Conservation (phyloP, 2,113 vertebrate species). For the Lonchura striata region DNA sequence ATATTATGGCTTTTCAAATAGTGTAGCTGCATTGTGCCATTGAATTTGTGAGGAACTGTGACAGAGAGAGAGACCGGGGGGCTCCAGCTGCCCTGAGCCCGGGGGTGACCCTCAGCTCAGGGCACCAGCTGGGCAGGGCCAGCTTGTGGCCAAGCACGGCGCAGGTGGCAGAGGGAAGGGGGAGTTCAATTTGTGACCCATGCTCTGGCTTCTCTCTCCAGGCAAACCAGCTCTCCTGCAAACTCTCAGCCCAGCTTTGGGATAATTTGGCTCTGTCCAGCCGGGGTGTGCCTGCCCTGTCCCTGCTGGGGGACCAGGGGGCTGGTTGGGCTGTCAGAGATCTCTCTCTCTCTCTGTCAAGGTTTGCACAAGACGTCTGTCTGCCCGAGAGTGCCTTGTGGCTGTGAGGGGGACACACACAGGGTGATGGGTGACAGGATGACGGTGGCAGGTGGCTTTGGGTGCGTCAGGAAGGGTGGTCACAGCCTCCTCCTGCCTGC, state of each 20-base stretch:
- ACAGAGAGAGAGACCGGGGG: conserved; percentile 44
- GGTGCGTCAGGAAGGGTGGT: neutral
- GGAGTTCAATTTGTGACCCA: neutral
- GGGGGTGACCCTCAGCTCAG: neutral
- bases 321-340: accelerated
- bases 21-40: conserved; percentile 62
- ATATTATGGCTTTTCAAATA: conserved; percentile 77
- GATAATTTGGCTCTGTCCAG: neutral
- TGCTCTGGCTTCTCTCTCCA: neutral
- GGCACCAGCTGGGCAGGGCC: neutral
- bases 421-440: neutral
- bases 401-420: neutral
- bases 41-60: neutral
- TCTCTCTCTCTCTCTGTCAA: neutral
- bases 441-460: neutral
- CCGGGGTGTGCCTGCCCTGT: neutral
- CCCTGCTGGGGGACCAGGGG: neutral
- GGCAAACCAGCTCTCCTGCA: neutral
- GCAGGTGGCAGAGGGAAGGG: neutral
- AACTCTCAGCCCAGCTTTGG: neutral
- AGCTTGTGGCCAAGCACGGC: accelerated
- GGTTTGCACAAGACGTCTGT: neutral
- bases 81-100: neutral
- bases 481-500: neutral
- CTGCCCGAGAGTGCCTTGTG: neutral